A percentile compares a stretch with the other conserved stretches of the same genome.
Evolutionary conservation across 2,888 invertebrate genomes (phyloP).

Genomic region (Corbicula japonica): DNA sequence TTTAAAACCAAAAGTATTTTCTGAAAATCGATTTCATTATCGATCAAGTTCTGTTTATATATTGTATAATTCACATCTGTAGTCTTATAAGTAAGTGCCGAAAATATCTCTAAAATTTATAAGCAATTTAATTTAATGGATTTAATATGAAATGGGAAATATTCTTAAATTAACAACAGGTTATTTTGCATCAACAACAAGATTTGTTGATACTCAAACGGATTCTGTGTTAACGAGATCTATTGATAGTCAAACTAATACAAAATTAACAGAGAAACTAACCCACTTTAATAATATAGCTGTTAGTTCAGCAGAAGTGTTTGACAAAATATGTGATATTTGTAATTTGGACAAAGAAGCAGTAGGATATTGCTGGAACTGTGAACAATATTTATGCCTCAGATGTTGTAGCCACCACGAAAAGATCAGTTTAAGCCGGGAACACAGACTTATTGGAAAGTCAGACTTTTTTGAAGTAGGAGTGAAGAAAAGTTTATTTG

Average conservation of each 20-base stretch:
- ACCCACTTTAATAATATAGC: background rate
- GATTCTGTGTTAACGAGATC: too few relatives aligned
- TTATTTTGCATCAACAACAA: too few relatives aligned
- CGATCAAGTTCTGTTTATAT: too few relatives aligned
- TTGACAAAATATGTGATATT: conserved; percentile 5
- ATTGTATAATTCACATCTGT: too few relatives aligned
- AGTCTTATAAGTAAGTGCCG: too few relatives aligned
- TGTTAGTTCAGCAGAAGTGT: background rate
- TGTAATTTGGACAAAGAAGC: conserved; percentile 3
- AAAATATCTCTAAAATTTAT: too few relatives aligned
- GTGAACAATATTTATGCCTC: conserved; percentile 4
- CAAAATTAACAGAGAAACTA: background rate
- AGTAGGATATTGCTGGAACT: background rate
- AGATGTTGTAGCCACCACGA: conserved; percentile 6
- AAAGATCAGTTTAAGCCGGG: background rate
- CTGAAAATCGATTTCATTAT: too few relatives aligned
- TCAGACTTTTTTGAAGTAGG: background rate
- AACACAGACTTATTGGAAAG: background rate
- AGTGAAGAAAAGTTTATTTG: background rate
- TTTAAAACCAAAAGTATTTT: too few relatives aligned
- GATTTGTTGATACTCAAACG: too few relatives aligned
- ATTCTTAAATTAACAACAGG: too few relatives aligned
- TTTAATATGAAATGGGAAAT: too few relatives aligned
- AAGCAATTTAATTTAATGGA: too few relatives aligned
- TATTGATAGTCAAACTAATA: background rate